phyloP scores from a whole-genome alignment of 2,888 invertebrate genomes.

The Orthosia gothica region DNA sequence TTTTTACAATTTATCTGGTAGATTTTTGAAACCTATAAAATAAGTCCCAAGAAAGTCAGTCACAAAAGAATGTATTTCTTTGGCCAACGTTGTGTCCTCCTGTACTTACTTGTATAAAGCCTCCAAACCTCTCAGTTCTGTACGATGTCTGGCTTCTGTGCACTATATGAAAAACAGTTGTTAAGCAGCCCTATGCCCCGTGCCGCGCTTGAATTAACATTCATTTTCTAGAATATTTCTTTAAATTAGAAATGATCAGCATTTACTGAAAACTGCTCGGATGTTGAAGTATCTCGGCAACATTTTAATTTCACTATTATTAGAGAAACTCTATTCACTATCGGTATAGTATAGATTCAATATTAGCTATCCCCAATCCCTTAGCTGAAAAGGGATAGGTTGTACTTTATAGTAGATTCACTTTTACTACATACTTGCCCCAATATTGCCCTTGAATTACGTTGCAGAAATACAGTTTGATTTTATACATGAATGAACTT shows the following conservation, averaged over 20 bases:
- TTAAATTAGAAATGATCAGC: conserved; percentile 11
- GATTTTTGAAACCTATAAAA: too few species aligned
- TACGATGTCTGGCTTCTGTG: too few species aligned
- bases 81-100: too few species aligned
- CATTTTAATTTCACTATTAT: background rate
- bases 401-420: conserved; percentile 4
- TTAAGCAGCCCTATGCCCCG: background rate
- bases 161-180: background rate
- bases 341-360: background rate
- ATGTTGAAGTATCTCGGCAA: background rate
- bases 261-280: background rate
- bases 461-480: conserved; percentile 5
- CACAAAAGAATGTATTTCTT: too few species aligned
- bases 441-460: conserved; percentile 18
- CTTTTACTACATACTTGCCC: background rate
- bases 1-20: too few species aligned
- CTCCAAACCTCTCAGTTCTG: too few species aligned
- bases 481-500: conserved; percentile 35
- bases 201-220: conserved; percentile 19
- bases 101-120: too few species aligned
- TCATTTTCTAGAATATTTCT: conserved; percentile 34
- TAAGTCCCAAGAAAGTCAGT: too few species aligned
- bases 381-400: conserved; percentile 1
- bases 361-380: background rate
- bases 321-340: background rate